These are phyloP conservation scores for Chymomyza costata DNA, from an alignment of 1,140 invertebrate species.

Conservation along the genomic window DNA sequence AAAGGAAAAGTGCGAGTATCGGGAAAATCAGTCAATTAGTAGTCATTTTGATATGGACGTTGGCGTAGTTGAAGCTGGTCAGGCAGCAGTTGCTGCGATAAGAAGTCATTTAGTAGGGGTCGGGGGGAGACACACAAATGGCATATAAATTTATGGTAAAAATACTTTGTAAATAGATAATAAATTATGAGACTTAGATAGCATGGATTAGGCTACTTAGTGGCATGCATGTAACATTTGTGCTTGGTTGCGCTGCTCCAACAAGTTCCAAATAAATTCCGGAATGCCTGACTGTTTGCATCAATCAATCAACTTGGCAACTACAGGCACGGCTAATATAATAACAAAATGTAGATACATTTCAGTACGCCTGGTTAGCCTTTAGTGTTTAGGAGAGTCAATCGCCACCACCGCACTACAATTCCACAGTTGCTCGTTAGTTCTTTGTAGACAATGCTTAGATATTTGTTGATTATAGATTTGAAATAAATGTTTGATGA, in stretches of 20 bases:
- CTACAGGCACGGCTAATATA: conserved; percentile 36
- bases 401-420: too few relatives aligned
- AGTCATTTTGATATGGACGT: conserved; percentile 53
- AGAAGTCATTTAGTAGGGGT: too few relatives aligned
- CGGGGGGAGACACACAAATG: too few relatives aligned
- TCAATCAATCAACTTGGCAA: conserved; percentile 58
- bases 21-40: conserved; percentile 62
- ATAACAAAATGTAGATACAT: too few relatives aligned
- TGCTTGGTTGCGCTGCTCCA: background rate
- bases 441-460: too few relatives aligned
- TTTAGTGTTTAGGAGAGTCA: too few relatives aligned
- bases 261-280: conserved; percentile 24
- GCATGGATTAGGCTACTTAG: conserved; percentile 13
- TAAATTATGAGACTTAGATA: conserved; percentile 42
- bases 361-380: too few relatives aligned
- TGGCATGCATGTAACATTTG: too few relatives aligned
- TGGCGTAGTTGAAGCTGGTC: conserved; percentile 1
- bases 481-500: too few relatives aligned
- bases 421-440: too few relatives aligned
- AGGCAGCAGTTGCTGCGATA: conserved; percentile 6
- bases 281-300: conserved; percentile 30
- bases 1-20: conserved; percentile 3
- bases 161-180: conserved; percentile 59
- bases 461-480: too few relatives aligned
- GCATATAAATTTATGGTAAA: conserved; percentile 50